Evolutionary conservation across 2,113 vertebrate genomes (phyloP), one percentile per base, ranked within the genome.

Genomic region (Cheilinus undulatus): DNA sequence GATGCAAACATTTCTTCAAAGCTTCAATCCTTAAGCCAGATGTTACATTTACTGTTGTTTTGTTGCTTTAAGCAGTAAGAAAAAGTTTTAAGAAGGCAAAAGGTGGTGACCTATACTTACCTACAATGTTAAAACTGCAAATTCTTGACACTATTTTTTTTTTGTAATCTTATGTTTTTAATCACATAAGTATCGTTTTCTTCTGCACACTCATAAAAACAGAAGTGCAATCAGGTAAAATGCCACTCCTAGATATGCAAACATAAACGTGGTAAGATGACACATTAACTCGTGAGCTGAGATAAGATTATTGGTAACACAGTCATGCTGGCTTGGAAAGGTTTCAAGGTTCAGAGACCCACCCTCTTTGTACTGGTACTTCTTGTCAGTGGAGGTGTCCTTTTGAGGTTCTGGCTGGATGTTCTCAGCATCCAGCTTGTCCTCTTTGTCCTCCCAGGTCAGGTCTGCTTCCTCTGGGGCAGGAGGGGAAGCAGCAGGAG

Each of bases 351-450:
- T 50, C 58, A 78, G 23, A 57, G 42, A 67, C 94, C 78, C 87
- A 99, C 98, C 98, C 89, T 94, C 95, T 93, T 98, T 99, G 84
- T 98, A 99, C 75, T 96, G 94, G 54, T 99, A 99, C 68, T 97
- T 98, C 90, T 94, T 97, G 57, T 96, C 90, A 3, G 88, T 78
- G n/a, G 75, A 32, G 1, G 48, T 69, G 0, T 64, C 22, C 1
- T 78, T 52, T 0, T 69, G 20, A 58, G 82, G 5, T 42, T 88
- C 92, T 0, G 95, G 93, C 81, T 97, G 93, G 82, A 95, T 93
- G 74, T 98, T 98, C 88, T 99, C 97, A 0, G 96, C 94, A 32
- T 97, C 95, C 49, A 96, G 85, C 75, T 98, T 98, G 84, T 97
- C 97, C 68, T 99, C 97, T 78, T 99, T 99, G 48, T 99, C 96